These are phyloP conservation scores for Sogatella furcifera DNA, from an alignment of 1,140 invertebrate genomes.

Conservation along the genomic window DNA sequence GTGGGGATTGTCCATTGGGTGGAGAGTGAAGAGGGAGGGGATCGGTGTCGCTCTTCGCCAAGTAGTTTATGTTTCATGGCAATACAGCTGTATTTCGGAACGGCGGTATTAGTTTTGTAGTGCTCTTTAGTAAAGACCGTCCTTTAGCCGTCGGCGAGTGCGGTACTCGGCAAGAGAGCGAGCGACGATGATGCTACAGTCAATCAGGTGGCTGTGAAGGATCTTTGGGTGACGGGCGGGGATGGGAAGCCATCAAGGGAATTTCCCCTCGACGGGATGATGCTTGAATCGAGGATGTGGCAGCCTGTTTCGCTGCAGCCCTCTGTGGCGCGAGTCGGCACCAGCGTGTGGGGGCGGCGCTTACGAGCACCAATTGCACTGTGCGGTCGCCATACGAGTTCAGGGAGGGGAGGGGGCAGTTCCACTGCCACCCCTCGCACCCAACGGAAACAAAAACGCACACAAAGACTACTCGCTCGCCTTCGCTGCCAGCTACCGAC, in stretches of 20 bases:
- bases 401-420: not conserved
- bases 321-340: not conserved
- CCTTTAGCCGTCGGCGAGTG: too few species aligned
- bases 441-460: not conserved
- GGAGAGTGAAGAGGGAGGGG: too few species aligned
- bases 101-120: too few species aligned
- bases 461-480: not conserved
- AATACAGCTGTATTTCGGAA: too few species aligned
- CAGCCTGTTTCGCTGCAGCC: not conserved
- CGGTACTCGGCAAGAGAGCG: too few species aligned
- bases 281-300: not conserved
- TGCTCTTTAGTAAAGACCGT: too few species aligned
- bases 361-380: not conserved
- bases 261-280: conserved; percentile 2
- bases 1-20: too few species aligned
- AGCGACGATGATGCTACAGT: too few species aligned
- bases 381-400: not conserved
- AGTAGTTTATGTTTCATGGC: too few species aligned
- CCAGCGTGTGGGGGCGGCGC: not conserved
- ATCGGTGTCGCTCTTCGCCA: too few species aligned
- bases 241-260: not conserved
- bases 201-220: too few species aligned
- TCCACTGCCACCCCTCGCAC: not conserved
- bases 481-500: not conserved
- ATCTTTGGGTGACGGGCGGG: not conserved